Evolutionary conservation across 1,140 invertebrate genomes (phyloP).

Genomic region (Cotesia chilonis): DNA sequence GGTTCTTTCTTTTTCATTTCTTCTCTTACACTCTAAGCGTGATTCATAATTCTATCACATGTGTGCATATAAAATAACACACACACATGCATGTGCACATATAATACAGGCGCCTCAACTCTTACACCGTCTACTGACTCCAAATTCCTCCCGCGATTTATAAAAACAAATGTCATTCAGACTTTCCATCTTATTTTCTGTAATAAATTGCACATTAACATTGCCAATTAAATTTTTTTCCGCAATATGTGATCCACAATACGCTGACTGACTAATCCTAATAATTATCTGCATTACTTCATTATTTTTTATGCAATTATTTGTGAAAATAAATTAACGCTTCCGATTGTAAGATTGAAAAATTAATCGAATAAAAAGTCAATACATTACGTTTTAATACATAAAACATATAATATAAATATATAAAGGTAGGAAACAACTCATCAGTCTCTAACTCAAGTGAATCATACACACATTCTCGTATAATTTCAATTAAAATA

Average conservation of each 20-base stretch:
- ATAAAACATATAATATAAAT: neutral
- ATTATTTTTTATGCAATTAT: too few relatives aligned
- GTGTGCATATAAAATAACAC: too few relatives aligned
- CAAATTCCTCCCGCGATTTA: neutral
- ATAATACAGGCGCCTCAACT: neutral
- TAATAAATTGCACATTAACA: neutral
- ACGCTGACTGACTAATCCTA: neutral
- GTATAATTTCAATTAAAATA: slow-evolving; percentile 23
- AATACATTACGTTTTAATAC: neutral
- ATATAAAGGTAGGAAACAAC: slow-evolving; percentile 21
- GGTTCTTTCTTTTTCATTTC: too few relatives aligned
- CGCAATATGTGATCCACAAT: neutral
- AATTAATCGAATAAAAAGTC: too few relatives aligned
- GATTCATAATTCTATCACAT: too few relatives aligned
- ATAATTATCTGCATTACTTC: neutral
- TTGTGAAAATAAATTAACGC: neutral
- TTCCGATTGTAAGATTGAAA: too few relatives aligned
- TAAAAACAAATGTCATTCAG: neutral
- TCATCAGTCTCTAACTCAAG: slow-evolving; percentile 21
- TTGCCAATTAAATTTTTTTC: neutral
- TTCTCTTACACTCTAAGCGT: too few relatives aligned
- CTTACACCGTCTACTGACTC: slow-evolving; percentile 4
- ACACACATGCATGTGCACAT: too few relatives aligned
- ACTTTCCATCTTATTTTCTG: too few relatives aligned
- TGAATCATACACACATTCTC: slow-evolving; percentile 36